Evolutionary conservation across 2,113 vertebrate species (phyloP).

Genomic region (Xerus inauris): DNA sequence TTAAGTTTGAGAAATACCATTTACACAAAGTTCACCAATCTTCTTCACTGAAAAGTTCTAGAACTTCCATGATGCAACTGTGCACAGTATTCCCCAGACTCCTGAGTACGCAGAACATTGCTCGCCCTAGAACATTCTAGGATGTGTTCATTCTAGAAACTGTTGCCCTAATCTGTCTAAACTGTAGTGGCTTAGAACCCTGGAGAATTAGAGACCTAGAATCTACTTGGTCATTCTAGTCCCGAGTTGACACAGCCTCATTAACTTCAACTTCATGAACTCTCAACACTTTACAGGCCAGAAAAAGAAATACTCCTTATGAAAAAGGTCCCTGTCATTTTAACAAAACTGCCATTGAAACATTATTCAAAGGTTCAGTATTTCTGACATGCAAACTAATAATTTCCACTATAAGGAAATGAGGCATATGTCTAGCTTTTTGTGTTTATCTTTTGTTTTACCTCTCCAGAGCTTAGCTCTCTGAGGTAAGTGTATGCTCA

Average conservation of each 20-base stretch:
- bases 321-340: neutral
- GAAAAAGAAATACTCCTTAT: neutral
- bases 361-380: neutral
- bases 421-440: neutral
- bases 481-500: neutral
- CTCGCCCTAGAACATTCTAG: neutral
- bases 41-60: neutral
- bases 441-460: neutral
- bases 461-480: neutral
- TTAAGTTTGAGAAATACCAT: slow-evolving; percentile 9
- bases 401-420: neutral
- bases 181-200: neutral
- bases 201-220: neutral
- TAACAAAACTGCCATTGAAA: slow-evolving; percentile 41
- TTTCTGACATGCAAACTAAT: neutral
- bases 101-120: neutral
- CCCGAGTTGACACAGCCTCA: neutral
- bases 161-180: neutral
- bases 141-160: neutral
- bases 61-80: neutral
- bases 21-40: neutral
- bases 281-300: neutral
- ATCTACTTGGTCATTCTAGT: neutral
- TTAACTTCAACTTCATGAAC: neutral
- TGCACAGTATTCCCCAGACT: neutral